Evolutionary conservation across 2,888 invertebrate species (phyloP).

Genomic region (Scaptomyza reducta): DNA sequence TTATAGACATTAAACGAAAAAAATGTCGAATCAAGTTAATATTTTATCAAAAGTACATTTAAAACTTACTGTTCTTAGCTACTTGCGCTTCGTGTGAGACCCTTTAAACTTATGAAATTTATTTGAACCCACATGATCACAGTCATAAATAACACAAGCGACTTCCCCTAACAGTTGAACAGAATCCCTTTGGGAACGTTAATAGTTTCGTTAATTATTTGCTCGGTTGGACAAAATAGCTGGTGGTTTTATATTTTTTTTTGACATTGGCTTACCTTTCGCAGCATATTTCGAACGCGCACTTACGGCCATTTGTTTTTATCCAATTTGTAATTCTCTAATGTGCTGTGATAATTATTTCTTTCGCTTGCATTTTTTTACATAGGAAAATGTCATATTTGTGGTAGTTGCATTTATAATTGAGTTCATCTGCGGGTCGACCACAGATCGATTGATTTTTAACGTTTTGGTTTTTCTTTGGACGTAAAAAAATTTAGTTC

Average conservation of each 20-base stretch:
- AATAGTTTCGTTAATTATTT: constrained; percentile 67
- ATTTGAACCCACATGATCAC: constrained; percentile 29
- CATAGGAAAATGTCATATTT: constrained; percentile 29
- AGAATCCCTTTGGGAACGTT: constrained; percentile 41
- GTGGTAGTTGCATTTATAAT: constrained; percentile 38
- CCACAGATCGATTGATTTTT: constrained; percentile 73
- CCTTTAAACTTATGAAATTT: constrained; percentile 8
- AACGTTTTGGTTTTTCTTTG: constrained; percentile 29
- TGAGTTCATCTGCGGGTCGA: constrained; percentile 46
- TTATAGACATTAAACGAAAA: no score
- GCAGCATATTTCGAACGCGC: constrained; percentile 1
- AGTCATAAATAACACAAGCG: constrained; percentile 34
- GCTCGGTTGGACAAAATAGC: constrained; percentile 56
- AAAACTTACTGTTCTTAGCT: no score
- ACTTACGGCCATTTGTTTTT: constrained; percentile 13
- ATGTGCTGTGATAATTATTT: constrained; percentile 52
- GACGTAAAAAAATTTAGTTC: constrained; percentile 16
- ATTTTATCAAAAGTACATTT: no score
- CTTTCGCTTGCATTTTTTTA: constrained; percentile 48
- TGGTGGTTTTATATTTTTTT: constrained; percentile 31
- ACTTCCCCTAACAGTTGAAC: constrained; percentile 1
- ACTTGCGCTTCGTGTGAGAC: background rate
- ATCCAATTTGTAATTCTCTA: constrained; percentile 37
- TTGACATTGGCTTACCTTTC: background rate
- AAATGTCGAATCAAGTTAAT: no score